These are phyloP conservation scores for Melanerpes formicivorus DNA, from an alignment of 2,113 vertebrate species.

Conservation along the genomic window DNA sequence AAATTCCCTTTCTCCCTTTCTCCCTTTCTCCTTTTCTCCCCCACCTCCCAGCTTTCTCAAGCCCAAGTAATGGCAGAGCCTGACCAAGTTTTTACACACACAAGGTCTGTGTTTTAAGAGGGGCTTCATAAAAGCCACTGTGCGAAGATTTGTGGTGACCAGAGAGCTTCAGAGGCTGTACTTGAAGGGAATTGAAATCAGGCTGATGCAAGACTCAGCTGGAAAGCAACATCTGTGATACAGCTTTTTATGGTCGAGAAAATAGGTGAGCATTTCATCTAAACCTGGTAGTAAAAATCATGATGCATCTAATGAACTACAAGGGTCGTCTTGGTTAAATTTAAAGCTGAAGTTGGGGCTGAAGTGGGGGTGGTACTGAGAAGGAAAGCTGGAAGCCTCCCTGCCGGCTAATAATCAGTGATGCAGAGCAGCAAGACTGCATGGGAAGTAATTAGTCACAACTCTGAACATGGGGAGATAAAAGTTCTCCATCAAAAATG, in stretches of 20 bases:
- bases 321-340: neutral
- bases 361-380: neutral
- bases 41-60: neutral
- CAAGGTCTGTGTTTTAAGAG: neutral
- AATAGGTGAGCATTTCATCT: neutral
- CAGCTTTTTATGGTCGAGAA: neutral
- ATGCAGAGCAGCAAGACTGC: neutral
- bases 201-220: neutral
- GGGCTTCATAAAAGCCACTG: neutral
- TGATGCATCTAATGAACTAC: neutral
- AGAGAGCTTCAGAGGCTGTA: neutral
- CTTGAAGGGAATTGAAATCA: neutral
- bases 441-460: slow-evolving; percentile 37
- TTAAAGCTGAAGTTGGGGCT: neutral
- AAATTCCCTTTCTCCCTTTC: neutral
- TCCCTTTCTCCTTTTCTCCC: no score
- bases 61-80: neutral
- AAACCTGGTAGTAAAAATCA: neutral
- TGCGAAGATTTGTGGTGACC: neutral
- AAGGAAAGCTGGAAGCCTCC: slow-evolving; percentile 1
- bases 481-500: neutral
- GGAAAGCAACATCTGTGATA: neutral
- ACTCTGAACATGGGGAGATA: neutral
- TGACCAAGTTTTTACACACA: neutral
- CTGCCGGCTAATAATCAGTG: slow-evolving; percentile 1